Percentiles rank a stretch among this genome's conserved stretches.
Conservation (phyloP, 2,113 vertebrate species). For the Chionomys nivalis region DNA sequence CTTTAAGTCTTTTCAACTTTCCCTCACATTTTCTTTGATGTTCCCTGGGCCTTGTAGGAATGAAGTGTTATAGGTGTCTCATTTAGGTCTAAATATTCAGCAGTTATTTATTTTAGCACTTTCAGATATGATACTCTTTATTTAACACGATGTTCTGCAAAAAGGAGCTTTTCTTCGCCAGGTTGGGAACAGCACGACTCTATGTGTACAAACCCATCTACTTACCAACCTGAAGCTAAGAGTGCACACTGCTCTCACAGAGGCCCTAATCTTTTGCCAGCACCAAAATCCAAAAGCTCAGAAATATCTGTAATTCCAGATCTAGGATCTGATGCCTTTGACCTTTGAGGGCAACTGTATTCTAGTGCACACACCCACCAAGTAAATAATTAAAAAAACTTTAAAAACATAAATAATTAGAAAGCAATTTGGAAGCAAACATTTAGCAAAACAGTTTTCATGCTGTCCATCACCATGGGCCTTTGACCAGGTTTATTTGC, state of each 20-base stretch:
- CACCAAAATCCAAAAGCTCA: neutral
- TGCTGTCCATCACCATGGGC: too few species aligned
- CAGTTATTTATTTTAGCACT: neutral
- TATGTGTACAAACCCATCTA: neutral
- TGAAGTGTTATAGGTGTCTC: neutral
- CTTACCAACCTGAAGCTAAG: neutral
- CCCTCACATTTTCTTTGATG: neutral
- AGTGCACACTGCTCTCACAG: too few species aligned
- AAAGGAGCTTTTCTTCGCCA: neutral
- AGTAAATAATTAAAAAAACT: too few species aligned
- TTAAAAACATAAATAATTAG: neutral
- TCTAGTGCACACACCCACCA: neutral
- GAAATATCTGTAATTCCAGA: neutral
- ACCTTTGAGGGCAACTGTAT: neutral
- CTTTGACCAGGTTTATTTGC: neutral
- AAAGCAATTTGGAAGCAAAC: neutral
- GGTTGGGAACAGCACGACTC: too few species aligned
- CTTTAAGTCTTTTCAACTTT: neutral
- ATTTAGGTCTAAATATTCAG: neutral
- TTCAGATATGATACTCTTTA: neutral
- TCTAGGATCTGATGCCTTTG: neutral
- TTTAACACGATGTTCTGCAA: neutral
- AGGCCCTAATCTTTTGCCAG: neutral
- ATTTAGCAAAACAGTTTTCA: neutral
- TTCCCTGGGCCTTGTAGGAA: neutral